Conservation (phyloP, 2,113 vertebrate genomes). For the Abramis brama region DNA sequence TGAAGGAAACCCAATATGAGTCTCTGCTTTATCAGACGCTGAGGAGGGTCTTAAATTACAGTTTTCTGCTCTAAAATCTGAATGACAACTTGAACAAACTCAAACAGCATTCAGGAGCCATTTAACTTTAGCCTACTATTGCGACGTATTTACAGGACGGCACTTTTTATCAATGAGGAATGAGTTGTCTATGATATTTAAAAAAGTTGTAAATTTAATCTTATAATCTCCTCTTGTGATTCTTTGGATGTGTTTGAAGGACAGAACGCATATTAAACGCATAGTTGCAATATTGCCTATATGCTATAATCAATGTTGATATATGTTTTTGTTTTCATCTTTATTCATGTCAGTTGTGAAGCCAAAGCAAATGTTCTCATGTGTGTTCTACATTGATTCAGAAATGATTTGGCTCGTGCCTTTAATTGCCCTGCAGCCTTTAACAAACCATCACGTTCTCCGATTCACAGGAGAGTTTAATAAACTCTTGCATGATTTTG, state of each 20-base stretch:
- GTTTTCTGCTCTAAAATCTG: neutral
- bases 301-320: no score
- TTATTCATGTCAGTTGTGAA: neutral
- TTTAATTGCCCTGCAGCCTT: neutral
- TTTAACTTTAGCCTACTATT: neutral
- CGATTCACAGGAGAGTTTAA: neutral
- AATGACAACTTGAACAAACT: neutral
- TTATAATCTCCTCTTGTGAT: neutral
- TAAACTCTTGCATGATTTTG: neutral
- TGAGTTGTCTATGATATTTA: neutral
- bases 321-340: neutral
- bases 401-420: neutral
- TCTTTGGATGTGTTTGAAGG: neutral
- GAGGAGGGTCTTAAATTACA: conserved; percentile 50
- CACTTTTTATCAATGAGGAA: neutral
- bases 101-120: neutral
- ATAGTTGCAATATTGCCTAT: no score
- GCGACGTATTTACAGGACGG: no score
- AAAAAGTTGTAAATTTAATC: neutral
- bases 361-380: neutral
- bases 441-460: neutral
- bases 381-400: neutral
- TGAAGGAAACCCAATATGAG: conserved; percentile 46
- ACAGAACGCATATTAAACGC: no score
- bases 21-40: conserved; percentile 47